phyloP scores from a whole-genome alignment of 2,797 vertebrate species.

The Premnoplex brunnescens region DNA sequence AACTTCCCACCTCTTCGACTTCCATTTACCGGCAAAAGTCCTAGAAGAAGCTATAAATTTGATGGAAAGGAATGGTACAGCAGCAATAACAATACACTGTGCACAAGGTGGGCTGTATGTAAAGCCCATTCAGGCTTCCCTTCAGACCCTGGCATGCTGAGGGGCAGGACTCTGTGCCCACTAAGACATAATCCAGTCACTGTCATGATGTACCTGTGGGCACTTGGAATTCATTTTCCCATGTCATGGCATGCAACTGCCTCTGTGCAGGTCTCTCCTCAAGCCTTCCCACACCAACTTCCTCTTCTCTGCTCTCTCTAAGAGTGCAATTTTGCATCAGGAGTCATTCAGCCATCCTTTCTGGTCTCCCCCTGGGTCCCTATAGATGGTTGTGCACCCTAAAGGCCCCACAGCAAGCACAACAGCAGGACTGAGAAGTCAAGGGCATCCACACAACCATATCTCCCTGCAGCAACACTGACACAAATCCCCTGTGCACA shows the following conservation, averaged over 20 bases:
- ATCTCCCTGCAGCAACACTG: neutral
- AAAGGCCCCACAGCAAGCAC: neutral
- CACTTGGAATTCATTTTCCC: neutral
- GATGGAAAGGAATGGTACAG: neutral
- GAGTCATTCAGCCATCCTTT: neutral
- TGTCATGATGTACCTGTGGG: rapidly evolving
- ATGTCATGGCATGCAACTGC: neutral
- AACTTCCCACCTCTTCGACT: neutral
- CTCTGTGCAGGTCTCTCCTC: neutral
- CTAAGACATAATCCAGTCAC: neutral
- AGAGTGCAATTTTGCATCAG: neutral
- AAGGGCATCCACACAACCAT: neutral
- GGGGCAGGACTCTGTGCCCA: neutral
- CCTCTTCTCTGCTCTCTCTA: neutral
- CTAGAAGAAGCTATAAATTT: neutral
- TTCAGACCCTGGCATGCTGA: neutral
- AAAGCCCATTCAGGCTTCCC: neutral
- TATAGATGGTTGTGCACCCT: neutral
- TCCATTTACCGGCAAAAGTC: neutral
- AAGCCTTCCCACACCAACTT: neutral
- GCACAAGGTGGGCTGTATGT: neutral
- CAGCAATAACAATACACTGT: neutral
- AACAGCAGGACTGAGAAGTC: rapidly evolving
- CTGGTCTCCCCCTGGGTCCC: rapidly evolving
- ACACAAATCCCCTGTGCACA: neutral